A percentile compares a stretch with the other conserved stretches of the same genome.
phyloP scores from a whole-genome alignment of 2,888 invertebrate genomes.

The Meiosimyza platycephala region DNA sequence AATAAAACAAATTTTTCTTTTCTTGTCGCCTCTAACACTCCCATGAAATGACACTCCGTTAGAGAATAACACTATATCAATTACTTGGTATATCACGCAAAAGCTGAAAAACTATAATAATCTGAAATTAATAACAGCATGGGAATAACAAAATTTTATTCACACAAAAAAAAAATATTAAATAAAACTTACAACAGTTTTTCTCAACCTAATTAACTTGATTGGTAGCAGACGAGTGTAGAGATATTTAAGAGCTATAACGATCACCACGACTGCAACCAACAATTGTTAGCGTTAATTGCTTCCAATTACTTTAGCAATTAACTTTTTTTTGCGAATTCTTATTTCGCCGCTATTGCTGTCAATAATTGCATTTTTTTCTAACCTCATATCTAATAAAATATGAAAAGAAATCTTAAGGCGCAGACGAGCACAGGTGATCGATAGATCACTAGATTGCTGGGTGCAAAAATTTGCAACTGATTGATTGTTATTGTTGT shows the following conservation, averaged over 20 bases:
- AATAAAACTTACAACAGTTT: not conserved
- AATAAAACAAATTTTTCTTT: too few relatives aligned
- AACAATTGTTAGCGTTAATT: conserved; percentile 26
- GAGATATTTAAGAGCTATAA: not conserved
- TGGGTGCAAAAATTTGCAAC: not conserved
- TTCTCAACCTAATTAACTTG: conserved; percentile 19
- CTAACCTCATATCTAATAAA: conserved; percentile 25
- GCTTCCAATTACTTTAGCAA: conserved; percentile 32
- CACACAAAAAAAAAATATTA: conserved; percentile 6
- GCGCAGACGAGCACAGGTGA: not conserved
- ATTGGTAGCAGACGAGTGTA: conserved; percentile 15
- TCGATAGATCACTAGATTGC: conserved; percentile 17
- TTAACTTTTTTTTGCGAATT: conserved; percentile 19
- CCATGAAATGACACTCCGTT: too few relatives aligned
- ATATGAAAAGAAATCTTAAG: not conserved
- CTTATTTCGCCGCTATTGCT: not conserved
- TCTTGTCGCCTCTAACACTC: too few relatives aligned
- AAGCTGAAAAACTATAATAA: not conserved
- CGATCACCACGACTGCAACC: not conserved
- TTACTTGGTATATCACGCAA: too few relatives aligned
- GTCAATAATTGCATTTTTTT: conserved; percentile 12
- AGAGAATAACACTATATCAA: too few relatives aligned
- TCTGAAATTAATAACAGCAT: conserved; percentile 19
- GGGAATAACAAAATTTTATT: conserved; percentile 23
- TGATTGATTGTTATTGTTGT: conserved; percentile 3